phyloP scores from a whole-genome alignment of 2,113 vertebrate genomes.

The Macquaria australasica region DNA sequence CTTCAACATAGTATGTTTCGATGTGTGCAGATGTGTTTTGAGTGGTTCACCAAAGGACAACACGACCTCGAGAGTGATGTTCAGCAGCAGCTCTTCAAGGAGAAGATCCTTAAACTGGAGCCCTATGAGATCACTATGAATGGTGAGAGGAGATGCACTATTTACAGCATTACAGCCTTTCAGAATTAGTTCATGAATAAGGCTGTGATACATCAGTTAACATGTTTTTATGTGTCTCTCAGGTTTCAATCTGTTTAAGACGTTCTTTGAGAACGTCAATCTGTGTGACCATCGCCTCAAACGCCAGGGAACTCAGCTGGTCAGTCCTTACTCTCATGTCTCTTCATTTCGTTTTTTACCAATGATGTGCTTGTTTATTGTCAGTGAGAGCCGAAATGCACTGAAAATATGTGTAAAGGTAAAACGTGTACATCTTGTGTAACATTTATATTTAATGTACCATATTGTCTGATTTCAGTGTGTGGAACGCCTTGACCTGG shows the following conservation, averaged over 20 bases:
- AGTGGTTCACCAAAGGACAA: constrained; percentile 99
- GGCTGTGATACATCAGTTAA: neutral
- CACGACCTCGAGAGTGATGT: constrained; percentile 98
- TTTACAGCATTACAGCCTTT: neutral
- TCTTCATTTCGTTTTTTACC: neutral
- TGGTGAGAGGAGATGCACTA: constrained; percentile 82
- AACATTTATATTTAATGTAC: neutral
- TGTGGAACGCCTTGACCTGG: constrained; percentile 96
- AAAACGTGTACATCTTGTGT: neutral
- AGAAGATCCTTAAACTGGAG: constrained; percentile 98
- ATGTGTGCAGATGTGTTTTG: constrained; percentile 95
- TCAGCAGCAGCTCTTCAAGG: constrained; percentile 98
- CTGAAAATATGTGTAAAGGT: neutral
- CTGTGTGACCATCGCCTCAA: constrained; percentile 98
- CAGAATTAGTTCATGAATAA: neutral
- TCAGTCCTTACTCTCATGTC: constrained; percentile 76
- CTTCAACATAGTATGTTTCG: neutral
- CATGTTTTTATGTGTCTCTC: constrained; percentile 50
- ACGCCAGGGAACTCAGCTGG: constrained; percentile 97
- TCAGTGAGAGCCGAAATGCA: neutral
- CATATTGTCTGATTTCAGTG: constrained; percentile 82
- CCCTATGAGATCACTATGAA: constrained; percentile 99
- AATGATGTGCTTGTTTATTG: neutral
- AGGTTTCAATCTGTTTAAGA: constrained; percentile 99
- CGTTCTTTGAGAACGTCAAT: constrained; percentile 99